Conservation (phyloP, 2,888 invertebrate genomes). For the Autographa pulchrina region DNA sequence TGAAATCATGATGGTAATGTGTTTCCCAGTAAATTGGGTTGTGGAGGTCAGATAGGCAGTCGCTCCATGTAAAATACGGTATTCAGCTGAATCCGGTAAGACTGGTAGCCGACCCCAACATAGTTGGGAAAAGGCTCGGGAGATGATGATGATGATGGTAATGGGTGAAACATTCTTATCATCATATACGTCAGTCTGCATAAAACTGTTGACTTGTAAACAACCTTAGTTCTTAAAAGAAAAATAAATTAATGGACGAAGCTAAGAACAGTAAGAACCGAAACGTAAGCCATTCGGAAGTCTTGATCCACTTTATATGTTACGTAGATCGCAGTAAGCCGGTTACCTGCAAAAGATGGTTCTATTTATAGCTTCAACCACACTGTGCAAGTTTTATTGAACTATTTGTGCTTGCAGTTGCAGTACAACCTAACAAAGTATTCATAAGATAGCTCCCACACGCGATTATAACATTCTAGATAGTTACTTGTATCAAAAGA, state of each 20-base stretch:
- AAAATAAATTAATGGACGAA: background rate
- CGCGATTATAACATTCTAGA: conserved; percentile 17
- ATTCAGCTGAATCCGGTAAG: too few species aligned
- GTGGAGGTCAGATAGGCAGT: too few species aligned
- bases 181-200: background rate
- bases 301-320: conserved; percentile 33
- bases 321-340: conserved; percentile 32
- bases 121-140: too few species aligned
- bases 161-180: background rate
- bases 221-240: too few species aligned
- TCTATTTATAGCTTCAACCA: conserved; percentile 39
- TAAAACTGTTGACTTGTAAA: background rate
- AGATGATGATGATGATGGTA: background rate
- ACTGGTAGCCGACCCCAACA: too few species aligned
- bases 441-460: conserved; percentile 10
- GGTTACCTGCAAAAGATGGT: conserved; percentile 18
- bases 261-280: background rate
- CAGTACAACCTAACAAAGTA: conserved; percentile 2
- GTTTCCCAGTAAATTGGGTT: too few species aligned
- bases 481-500: background rate
- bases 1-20: background rate
- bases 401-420: conserved; percentile 20
- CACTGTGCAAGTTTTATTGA: conserved; percentile 17
- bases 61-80: too few species aligned
- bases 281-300: conserved; percentile 6